Base-by-base conservation (phyloP, 2,888 invertebrate genomes). In the Ectropis crepuscularia region DNA sequence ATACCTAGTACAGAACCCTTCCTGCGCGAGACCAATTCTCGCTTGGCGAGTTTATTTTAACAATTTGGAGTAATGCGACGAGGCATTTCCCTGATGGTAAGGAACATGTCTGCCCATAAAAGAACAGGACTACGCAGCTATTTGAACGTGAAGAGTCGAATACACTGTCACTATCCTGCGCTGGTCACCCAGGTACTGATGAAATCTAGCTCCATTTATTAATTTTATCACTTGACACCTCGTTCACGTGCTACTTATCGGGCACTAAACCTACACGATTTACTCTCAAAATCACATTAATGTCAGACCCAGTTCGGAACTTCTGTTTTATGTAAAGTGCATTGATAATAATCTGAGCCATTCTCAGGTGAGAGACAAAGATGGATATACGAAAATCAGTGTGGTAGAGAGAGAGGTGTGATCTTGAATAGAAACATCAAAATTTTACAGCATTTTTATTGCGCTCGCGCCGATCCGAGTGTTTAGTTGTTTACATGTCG, bases 241-340 rank as follows among this genome's bases (percentile, higher is more conserved):
- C 87, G 75, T 89, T 85, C 79, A 74, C 81, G 76, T 75, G 81
- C 80, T 85, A 87, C 85, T 89, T 87, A 90, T 86, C 85, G 70
- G 76, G 67, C 81, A 85, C 86, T 88, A 89, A 90, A 90, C 86
- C 85, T 86, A 88, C 86, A 90, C 87, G 82, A 90, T 90, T 90
- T 90, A 90, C 89, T 85, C 83, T 87, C 87, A 85, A 87, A 89
- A 85, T 89, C 90, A 90, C 92, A 92, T 92, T 81, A 92, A 90
- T 83, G 92, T 92, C 92, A 89, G 86, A 50, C 78, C 61, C 71
- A 82, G 81, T 85, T 86, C 79, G 82, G 83, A 82, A 87, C 88
- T 89, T 92, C 92, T 92, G 92, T 88, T 92, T 92, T 90, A 86
- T 92, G 92, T 92, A 91, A 92, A 92, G 89, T 91, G 90, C 92